A percentile compares a stretch with the other conserved stretches of the same genome.
Evolutionary conservation across 2,113 vertebrate species (phyloP).

Genomic region (Enhydra lutris): DNA sequence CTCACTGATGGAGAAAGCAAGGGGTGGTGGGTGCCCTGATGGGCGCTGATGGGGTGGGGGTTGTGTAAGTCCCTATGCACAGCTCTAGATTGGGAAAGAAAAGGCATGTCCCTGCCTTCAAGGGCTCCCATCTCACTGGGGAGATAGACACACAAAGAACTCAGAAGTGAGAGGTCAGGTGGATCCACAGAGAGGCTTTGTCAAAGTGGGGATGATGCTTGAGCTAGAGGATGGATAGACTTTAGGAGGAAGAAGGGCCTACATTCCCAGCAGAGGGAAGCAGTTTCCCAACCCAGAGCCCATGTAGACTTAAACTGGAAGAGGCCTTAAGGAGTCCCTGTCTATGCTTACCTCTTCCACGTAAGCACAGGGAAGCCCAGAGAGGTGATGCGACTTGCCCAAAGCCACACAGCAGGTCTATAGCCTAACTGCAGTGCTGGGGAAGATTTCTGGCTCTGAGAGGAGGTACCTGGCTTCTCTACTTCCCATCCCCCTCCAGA

Average conservation of each 20-base stretch:
- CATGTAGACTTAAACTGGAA: not conserved
- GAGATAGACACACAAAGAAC: not conserved
- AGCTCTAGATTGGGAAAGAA: not conserved
- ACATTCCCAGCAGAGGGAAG: not conserved
- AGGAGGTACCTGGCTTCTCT: not conserved
- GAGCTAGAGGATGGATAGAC: not conserved
- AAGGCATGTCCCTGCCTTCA: rapidly evolving
- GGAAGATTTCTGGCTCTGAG: not conserved
- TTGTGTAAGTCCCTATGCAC: rapidly evolving
- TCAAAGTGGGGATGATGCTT: not conserved
- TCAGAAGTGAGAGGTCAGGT: not conserved
- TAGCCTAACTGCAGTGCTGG: rapidly evolving
- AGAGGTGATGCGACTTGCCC: not conserved
- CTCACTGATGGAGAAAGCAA: not conserved
- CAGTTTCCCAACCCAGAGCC: not conserved
- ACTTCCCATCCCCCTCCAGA: rapidly evolving
- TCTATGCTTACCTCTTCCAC: not conserved
- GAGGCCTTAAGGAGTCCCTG: not conserved
- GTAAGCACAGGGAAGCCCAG: not conserved
- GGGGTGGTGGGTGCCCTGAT: not conserved
- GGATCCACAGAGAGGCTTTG: not conserved
- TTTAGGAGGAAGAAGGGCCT: not conserved
- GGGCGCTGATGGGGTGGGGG: too few species aligned
- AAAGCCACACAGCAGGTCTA: not conserved
- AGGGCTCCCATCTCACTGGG: not conserved